Evolutionary conservation across 2,888 invertebrate genomes (phyloP).

Genomic region (Amorpha juglandis): DNA sequence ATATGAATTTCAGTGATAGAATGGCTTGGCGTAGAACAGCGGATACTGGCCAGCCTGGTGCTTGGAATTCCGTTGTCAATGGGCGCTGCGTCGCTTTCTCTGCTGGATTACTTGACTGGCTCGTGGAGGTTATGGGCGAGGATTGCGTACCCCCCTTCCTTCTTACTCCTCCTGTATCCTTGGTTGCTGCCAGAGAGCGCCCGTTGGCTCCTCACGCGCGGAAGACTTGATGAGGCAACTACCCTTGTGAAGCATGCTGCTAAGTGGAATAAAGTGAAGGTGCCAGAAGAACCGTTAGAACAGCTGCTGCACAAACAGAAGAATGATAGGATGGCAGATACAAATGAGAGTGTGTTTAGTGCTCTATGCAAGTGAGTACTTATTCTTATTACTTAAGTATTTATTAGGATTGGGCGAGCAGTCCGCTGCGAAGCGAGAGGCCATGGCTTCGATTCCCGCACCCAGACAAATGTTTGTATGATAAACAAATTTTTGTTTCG

Average conservation of each 20-base stretch:
- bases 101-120: slow-evolving; percentile 87
- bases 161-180: slow-evolving; percentile 87
- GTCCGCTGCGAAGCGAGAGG: too few relatives aligned
- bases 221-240: slow-evolving; percentile 85
- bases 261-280: slow-evolving; percentile 80
- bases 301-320: slow-evolving; percentile 61
- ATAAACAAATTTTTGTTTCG: too few relatives aligned
- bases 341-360: slow-evolving; percentile 64
- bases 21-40: slow-evolving; percentile 88
- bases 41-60: slow-evolving; percentile 89
- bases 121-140: slow-evolving; percentile 89
- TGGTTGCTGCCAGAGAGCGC: slow-evolving; percentile 90
- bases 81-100: slow-evolving; percentile 87
- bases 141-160: slow-evolving; percentile 87
- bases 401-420: too few relatives aligned
- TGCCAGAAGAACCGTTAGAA: slow-evolving; percentile 76
- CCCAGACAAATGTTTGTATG: too few relatives aligned
- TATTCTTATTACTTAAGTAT: background rate
- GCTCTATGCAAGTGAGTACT: slow-evolving; percentile 67
- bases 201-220: slow-evolving; percentile 89
- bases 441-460: too few relatives aligned
- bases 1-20: slow-evolving; percentile 86
- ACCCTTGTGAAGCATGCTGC: slow-evolving; percentile 85
- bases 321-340: slow-evolving; percentile 56
- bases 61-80: slow-evolving; percentile 88